Evolutionary conservation across 1,140 invertebrate species (phyloP).

Genomic region (Drosophila oshimai): DNA sequence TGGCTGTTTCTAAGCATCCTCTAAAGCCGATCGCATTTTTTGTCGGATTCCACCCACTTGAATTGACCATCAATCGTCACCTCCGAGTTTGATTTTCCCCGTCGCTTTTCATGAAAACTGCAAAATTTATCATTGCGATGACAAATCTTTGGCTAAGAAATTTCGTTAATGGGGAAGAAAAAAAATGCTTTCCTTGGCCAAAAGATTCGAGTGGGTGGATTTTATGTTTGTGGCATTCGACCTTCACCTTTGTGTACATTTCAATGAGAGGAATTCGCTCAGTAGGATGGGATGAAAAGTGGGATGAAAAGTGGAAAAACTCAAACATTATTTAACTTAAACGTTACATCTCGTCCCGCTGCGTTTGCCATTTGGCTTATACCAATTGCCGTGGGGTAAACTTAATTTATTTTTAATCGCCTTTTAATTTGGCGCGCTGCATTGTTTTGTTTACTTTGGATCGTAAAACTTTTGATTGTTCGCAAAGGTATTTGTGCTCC

Average conservation of each 20-base stretch:
- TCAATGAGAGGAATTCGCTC: slow-evolving; percentile 14
- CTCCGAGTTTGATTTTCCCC: slow-evolving; percentile 21
- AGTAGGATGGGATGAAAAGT: background rate
- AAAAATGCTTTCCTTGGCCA: slow-evolving; percentile 23
- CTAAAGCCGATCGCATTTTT: slow-evolving; percentile 8
- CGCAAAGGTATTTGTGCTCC: slow-evolving; percentile 46
- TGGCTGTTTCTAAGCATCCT: slow-evolving; percentile 7
- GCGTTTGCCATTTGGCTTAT: slow-evolving; percentile 65
- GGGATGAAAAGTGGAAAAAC: background rate
- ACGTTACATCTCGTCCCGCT: slow-evolving; percentile 30
- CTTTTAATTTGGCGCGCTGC: slow-evolving; percentile 67
- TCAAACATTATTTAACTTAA: slow-evolving; percentile 51
- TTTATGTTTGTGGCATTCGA: slow-evolving; percentile 25
- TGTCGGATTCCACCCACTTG: slow-evolving; percentile 5
- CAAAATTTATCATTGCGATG: slow-evolving; percentile 40
- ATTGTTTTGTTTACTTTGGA: slow-evolving; percentile 60
- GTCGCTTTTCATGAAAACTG: no score
- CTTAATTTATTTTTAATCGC: slow-evolving; percentile 81
- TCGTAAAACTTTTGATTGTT: slow-evolving; percentile 77
- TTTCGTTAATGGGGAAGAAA: slow-evolving; percentile 51
- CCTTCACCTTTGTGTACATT: slow-evolving; percentile 70
- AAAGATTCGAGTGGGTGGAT: background rate
- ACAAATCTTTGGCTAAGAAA: slow-evolving; percentile 66
- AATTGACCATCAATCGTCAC: slow-evolving; percentile 38
- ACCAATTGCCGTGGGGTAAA: slow-evolving; percentile 67